Percentiles rank a stretch among this genome's conserved stretches.
Conservation (phyloP, 1,140 invertebrate species). For the Charaxes varanes region DNA sequence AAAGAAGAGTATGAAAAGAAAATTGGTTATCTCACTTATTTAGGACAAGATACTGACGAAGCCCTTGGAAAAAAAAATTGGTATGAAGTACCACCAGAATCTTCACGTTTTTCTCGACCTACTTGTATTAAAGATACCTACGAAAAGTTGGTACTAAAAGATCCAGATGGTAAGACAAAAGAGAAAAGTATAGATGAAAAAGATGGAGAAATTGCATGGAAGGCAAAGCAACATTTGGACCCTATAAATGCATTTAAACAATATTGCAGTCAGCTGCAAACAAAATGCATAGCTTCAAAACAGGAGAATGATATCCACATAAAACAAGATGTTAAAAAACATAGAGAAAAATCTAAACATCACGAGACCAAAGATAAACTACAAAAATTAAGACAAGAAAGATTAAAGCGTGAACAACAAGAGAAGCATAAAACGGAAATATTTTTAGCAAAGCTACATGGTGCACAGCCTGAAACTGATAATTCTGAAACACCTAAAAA, state of each 20-base stretch:
- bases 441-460: slow-evolving; percentile 80
- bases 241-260: slow-evolving; percentile 83
- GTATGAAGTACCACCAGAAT: slow-evolving; percentile 83
- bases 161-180: slow-evolving; percentile 63
- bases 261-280: slow-evolving; percentile 32
- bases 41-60: slow-evolving; percentile 95
- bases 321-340: slow-evolving; percentile 50
- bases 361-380: slow-evolving; percentile 70
- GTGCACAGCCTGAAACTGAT: slow-evolving; percentile 48
- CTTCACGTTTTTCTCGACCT: slow-evolving; percentile 42
- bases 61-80: slow-evolving; percentile 85
- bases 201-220: slow-evolving; percentile 76
- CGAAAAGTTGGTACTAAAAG: slow-evolving; percentile 63
- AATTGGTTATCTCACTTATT: slow-evolving; percentile 96
- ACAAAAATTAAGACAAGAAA: slow-evolving; percentile 84
- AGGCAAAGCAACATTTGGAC: slow-evolving; percentile 80
- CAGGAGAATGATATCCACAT: slow-evolving; percentile 8
- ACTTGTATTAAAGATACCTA: slow-evolving; percentile 63
- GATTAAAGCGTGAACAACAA: slow-evolving; percentile 84
- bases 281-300: too few species aligned
- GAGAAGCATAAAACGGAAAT: slow-evolving; percentile 83
- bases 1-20: slow-evolving; percentile 98
- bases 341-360: slow-evolving; percentile 55
- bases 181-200: slow-evolving; percentile 43
- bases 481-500: slow-evolving; percentile 33